Base-by-base conservation (phyloP, 2,797 vertebrate species). In the Phyllotis vaccarum region DNA sequence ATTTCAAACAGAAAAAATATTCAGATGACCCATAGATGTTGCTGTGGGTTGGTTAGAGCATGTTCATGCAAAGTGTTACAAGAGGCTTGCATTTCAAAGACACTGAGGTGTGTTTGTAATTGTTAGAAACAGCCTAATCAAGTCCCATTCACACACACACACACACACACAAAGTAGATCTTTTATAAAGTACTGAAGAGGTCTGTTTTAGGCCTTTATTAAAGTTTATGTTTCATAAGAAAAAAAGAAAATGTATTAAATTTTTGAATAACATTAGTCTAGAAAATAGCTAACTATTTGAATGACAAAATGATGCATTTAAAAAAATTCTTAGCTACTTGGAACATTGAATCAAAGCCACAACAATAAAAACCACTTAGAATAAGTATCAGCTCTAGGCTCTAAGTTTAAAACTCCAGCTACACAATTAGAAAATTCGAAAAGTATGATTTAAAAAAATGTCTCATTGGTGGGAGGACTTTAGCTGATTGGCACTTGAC, bases 281-380 rank as follows among this genome's bases (percentile, higher is more conserved):
- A 56, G 4, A 34, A 85, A 93, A 46, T 21, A 60, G 31, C 40
- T 88, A 85, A 92, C 87, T 92, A 56, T 75, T 94, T 92, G 27
- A 6, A 74, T 91, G 49, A 74, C 86, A 74, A 96, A 90, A 85
- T 21, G 58, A 40, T 31, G n/a, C 80, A 79, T 70, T 96, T 40
- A 78, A 78, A 95, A 66, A 86, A 79, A 74, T 76, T 78, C 37
- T 46, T 60, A 75, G 22, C 56, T 74, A 34, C 46, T 68, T 21
- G 19, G 93, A 91, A 79, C 54, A 62, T 7, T 79, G 80, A 68
- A 91, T 74, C 56, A 75, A 54, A 80, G 79, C 62, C 86, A 89
- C 89, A 37, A 81, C 16, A 93, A 89, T 79, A 40, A 75, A 86
- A 87, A 81, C 93, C 62, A 81, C 17, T 90, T 90, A 49, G 29